Evolutionary conservation across 2,113 vertebrate species (phyloP), one percentile per base, ranked within the genome.

Genomic region (Rhea americana): DNA sequence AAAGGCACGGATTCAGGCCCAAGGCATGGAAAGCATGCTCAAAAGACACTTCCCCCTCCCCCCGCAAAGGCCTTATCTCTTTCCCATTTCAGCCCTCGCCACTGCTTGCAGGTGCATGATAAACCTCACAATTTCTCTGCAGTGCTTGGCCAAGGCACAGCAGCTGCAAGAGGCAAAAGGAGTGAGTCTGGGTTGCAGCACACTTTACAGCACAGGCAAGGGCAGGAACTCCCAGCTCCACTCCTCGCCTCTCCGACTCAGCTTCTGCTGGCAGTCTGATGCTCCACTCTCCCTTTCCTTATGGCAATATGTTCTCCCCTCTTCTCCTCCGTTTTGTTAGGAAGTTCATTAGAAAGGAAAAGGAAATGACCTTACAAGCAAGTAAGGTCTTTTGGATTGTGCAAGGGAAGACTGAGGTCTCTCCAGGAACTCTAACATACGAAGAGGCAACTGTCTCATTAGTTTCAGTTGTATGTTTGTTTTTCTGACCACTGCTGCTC

Each of bases 401-500:
- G 39, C 1, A 5, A 81, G 21, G 48, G 67, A 77, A n/a, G 58
- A 41, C 50, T 11, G 3, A 66, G 61, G 80, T 95, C 73, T 92
- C 91, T 82, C n/a, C 80, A 81, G 77, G 83, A 93, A 89, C 75
- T 81, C 72, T 67, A 87, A 30, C 53, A 4, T 5, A 79, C 59
- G 90, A 90, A 89, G 90, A 91, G 70, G 66, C 82, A 88, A 89
- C 80, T 24, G 56, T 88, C 95, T 96, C 94, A 93, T 81, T 95
- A 94, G 65, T 91, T 96, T 87, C 88, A 79, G 83, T 79, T 79
- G 66, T 28, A 28, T 68, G 83, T 94, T 96, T 96, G 85, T 89
- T 96, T 94, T 95, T 61, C 88, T 93, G 95, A 94, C 94, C 94
- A 88, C 71, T 91, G 85, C 89, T 91, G 89, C 89, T 94, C 82